These are phyloP conservation scores for Chloroclystis v-ata DNA, from an alignment of 2,888 invertebrate species.

Conservation along the genomic window DNA sequence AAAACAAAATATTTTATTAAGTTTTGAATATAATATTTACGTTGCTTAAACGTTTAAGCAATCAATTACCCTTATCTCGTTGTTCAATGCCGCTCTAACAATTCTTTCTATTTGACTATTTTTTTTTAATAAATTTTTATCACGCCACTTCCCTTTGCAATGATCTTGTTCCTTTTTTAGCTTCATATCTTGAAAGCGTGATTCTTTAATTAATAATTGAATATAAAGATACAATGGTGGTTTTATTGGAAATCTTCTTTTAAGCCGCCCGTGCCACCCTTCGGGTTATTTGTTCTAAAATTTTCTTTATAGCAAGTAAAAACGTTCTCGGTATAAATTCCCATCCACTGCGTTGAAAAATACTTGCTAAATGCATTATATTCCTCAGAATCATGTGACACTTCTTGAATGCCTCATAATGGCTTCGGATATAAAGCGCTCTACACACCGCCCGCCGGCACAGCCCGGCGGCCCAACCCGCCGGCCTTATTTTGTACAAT, in stretches of 20 bases:
- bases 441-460: too few relatives aligned
- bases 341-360: slow-evolving; percentile 4
- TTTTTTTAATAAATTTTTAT: background rate
- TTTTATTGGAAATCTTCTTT: slow-evolving; percentile 4
- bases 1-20: background rate
- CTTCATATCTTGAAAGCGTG: slow-evolving; percentile 5
- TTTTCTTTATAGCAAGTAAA: too few relatives aligned
- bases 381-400: slow-evolving; percentile 2
- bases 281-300: too few relatives aligned
- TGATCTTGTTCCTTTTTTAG: slow-evolving; percentile 1
- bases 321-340: too few relatives aligned
- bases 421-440: slow-evolving; percentile 5
- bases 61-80: too few relatives aligned
- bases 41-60: background rate
- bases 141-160: background rate
- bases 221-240: slow-evolving; percentile 6
- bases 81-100: background rate
- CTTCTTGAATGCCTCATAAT: slow-evolving; percentile 5
- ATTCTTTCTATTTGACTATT: background rate
- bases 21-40: slow-evolving; percentile 1
- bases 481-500: too few relatives aligned
- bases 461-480: too few relatives aligned
- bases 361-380: slow-evolving; percentile 7
- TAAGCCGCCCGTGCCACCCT: too few relatives aligned
- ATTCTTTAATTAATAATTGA: slow-evolving; percentile 3